phyloP scores from a whole-genome alignment of 2,888 invertebrate genomes.

The Barypeithes pellucidus region DNA sequence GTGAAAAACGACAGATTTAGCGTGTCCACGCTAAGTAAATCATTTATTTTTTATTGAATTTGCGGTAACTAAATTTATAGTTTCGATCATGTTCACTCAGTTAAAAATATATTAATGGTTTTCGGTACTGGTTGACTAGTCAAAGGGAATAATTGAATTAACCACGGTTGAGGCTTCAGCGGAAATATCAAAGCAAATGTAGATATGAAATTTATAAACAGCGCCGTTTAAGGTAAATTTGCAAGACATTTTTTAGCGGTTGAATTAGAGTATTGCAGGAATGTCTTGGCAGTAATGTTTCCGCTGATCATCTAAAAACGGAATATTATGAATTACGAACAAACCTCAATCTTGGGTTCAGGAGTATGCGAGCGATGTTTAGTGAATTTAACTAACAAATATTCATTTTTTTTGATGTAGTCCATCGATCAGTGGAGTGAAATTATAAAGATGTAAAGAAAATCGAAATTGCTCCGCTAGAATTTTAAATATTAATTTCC shows the following conservation, averaged over 20 bases:
- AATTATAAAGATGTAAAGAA: too few relatives aligned
- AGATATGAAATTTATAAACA: conserved; percentile 15
- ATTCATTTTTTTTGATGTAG: too few relatives aligned
- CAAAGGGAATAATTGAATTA: conserved; percentile 41
- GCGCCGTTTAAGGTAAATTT: background rate
- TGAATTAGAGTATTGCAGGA: background rate
- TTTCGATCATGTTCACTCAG: conserved; percentile 34
- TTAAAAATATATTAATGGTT: conserved; percentile 42
- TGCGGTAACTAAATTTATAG: conserved; percentile 36
- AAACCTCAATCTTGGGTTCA: too few relatives aligned
- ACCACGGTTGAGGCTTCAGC: conserved; percentile 29
- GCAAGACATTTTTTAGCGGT: conserved; percentile 7
- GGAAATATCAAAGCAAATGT: conserved; percentile 27
- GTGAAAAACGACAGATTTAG: conserved; percentile 1
- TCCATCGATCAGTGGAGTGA: too few relatives aligned
- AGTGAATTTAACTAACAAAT: too few relatives aligned
- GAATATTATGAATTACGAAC: too few relatives aligned
- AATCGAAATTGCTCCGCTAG: too few relatives aligned
- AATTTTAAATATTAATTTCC: too few relatives aligned
- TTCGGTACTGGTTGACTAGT: conserved; percentile 34
- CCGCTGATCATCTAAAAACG: background rate
- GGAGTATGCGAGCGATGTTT: too few relatives aligned
- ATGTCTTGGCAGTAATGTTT: background rate
- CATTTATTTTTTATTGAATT: conserved; percentile 25
- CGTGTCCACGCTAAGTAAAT: conserved; percentile 26